Conservation (phyloP, 2,113 vertebrate species). For the Uropsilus gracilis region DNA sequence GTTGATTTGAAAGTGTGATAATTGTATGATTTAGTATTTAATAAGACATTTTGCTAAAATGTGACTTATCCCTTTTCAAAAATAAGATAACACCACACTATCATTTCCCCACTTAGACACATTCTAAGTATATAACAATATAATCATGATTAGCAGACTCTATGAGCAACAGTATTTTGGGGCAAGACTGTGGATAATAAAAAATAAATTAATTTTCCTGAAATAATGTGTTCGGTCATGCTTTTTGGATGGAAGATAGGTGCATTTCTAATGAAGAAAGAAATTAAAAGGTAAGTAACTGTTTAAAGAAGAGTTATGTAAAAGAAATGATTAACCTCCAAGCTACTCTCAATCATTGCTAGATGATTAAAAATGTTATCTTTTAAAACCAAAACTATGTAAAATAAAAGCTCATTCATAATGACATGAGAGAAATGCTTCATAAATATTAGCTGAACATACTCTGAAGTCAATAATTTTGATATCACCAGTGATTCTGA, state of each 20-base stretch:
- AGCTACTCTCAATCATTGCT: conserved; percentile 11
- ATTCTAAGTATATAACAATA: not conserved
- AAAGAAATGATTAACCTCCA: not conserved
- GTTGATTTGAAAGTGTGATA: not conserved
- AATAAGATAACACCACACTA: not conserved
- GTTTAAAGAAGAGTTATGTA: not conserved
- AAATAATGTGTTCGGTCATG: not conserved
- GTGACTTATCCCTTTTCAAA: not conserved
- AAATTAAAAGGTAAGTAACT: not conserved
- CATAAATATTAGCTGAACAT: not conserved
- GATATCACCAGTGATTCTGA: not conserved
- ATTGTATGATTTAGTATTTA: not conserved
- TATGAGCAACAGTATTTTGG: not conserved
- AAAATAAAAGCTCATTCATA: conserved; percentile 13
- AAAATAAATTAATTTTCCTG: not conserved
- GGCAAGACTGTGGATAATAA: not conserved
- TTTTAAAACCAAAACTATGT: conserved; percentile 51
- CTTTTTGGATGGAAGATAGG: not conserved
- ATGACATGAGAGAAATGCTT: conserved; percentile 3
- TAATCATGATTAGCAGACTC: not conserved
- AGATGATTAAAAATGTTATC: conserved; percentile 46
- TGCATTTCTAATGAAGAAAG: not conserved
- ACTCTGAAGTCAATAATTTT: not conserved
- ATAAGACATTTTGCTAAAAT: not conserved
- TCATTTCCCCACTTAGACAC: not conserved